Evolutionary conservation across 2,113 vertebrate species (phyloP).

Genomic region (Hiodon alosoides): DNA sequence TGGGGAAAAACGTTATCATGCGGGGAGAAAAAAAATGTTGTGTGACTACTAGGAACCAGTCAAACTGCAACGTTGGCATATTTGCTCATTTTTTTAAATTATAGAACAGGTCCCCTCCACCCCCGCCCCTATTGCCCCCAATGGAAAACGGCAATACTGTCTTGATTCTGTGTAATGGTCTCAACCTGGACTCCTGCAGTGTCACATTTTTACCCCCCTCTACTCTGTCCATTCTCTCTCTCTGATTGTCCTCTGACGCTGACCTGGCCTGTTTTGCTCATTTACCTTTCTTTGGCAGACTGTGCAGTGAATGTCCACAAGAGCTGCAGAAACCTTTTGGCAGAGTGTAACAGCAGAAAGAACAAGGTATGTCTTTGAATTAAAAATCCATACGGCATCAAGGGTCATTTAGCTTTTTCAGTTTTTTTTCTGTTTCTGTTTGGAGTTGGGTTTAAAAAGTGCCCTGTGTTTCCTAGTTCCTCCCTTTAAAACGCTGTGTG

Average conservation of each 20-base stretch:
- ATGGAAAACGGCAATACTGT: too few relatives aligned
- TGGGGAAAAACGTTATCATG: too few relatives aligned
- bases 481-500: too few relatives aligned
- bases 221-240: neutral
- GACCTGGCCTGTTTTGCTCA: neutral
- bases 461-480: too few relatives aligned
- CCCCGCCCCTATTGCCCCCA: too few relatives aligned
- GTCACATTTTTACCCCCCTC: neutral
- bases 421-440: neutral
- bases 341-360: slow-evolving; percentile 76
- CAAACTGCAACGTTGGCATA: too few relatives aligned
- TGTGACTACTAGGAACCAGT: too few relatives aligned
- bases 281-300: slow-evolving; percentile 59
- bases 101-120: too few relatives aligned
- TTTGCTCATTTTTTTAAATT: too few relatives aligned
- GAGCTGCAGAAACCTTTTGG: slow-evolving; percentile 76
- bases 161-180: too few relatives aligned
- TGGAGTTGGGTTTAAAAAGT: neutral
- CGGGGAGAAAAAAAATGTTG: too few relatives aligned
- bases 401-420: neutral
- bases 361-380: slow-evolving; percentile 62
- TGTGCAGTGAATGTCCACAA: slow-evolving; percentile 86
- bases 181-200: neutral
- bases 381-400: neutral
- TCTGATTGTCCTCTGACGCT: neutral